Conservation (phyloP, 2,888 invertebrate species). For the Cyrtodaria siliqua region DNA sequence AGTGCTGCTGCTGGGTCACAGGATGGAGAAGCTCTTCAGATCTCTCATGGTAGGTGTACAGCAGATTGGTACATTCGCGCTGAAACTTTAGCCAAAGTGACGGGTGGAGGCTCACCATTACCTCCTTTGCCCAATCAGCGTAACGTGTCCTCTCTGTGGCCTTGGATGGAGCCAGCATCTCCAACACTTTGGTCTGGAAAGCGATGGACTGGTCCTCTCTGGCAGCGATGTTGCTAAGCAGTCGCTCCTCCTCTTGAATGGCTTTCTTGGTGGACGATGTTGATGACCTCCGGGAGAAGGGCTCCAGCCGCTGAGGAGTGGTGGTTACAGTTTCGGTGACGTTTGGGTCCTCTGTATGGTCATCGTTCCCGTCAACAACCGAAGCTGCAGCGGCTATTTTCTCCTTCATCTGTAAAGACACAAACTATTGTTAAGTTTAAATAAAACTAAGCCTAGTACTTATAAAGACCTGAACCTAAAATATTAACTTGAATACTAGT, state of each 20-base stretch:
- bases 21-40: background rate
- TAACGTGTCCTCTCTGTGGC: conserved; percentile 33
- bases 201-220: conserved; percentile 38
- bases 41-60: conserved; percentile 43
- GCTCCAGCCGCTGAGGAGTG: conserved; percentile 30
- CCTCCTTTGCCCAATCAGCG: conserved; percentile 41
- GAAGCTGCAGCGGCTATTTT: conserved; percentile 30
- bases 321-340: conserved; percentile 25
- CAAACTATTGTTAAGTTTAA: background rate
- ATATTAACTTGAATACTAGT: too few species aligned
- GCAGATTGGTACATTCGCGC: conserved; percentile 29
- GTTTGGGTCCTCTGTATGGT: conserved; percentile 9
- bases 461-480: too few species aligned
- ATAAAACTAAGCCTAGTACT: too few species aligned
- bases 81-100: conserved; percentile 45
- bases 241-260: conserved; percentile 31
- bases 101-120: conserved; percentile 32
- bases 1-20: conserved; percentile 14
- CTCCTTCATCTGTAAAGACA: conserved; percentile 27
- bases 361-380: conserved; percentile 5
- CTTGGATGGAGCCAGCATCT: conserved; percentile 43
- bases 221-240: conserved; percentile 35
- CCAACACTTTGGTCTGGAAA: conserved; percentile 35
- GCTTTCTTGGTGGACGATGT: conserved; percentile 31
- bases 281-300: conserved; percentile 20